A percentile compares a stretch with the other conserved stretches of the same genome.
Evolutionary conservation across 2,888 invertebrate species (phyloP).

Genomic region (Strigamia transsilvanica): DNA sequence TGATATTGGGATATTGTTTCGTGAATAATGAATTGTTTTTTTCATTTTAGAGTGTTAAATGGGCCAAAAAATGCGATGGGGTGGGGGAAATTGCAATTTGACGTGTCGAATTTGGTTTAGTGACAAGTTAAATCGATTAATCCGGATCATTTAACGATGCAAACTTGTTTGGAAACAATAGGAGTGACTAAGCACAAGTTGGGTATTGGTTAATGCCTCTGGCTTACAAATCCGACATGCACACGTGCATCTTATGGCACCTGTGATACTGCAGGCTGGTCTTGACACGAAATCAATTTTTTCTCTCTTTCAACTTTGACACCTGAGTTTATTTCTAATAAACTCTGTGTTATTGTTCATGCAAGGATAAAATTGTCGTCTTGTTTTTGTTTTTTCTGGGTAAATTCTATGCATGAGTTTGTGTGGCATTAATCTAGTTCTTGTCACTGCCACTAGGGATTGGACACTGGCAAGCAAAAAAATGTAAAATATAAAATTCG

Average conservation of each 20-base stretch:
- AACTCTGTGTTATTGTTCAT: background rate
- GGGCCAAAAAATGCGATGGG: too few relatives aligned
- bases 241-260: conserved; percentile 18
- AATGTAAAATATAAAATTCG: background rate
- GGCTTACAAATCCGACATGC: conserved; percentile 25
- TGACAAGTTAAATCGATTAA: background rate
- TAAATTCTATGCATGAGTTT: background rate
- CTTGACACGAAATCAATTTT: conserved; percentile 35
- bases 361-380: background rate
- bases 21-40: too few relatives aligned
- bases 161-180: conserved; percentile 13
- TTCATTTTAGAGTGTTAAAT: too few relatives aligned
- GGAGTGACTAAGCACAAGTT: conserved; percentile 18
- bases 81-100: background rate
- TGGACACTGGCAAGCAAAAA: background rate
- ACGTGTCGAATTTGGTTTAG: background rate
- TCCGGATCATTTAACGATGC: background rate
- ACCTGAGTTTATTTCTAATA: background rate
- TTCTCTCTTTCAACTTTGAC: background rate
- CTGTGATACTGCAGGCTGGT: background rate
- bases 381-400: background rate
- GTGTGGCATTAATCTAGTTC: background rate
- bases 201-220: background rate
- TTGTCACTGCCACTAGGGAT: background rate
- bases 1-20: too few relatives aligned